Conservation (phyloP, 2,113 vertebrate species). For the Ciconia maguari region DNA sequence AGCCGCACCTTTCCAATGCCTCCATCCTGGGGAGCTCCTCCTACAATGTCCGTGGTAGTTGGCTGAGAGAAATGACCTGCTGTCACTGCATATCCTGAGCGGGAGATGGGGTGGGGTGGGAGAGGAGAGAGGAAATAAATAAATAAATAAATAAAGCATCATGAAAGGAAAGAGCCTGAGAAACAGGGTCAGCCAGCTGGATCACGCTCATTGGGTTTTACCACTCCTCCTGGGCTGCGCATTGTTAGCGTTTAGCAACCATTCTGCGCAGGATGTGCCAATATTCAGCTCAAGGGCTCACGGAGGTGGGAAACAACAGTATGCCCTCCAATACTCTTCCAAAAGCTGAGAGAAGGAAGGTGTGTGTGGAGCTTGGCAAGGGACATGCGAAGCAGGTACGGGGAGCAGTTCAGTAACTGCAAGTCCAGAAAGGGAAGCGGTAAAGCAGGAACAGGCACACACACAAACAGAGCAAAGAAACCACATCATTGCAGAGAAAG, state of each 20-base stretch:
- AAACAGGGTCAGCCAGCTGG: conserved; percentile 1
- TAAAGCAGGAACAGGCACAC: background rate
- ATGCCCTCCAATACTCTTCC: background rate
- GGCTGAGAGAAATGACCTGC: conserved; percentile 93
- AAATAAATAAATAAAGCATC: background rate
- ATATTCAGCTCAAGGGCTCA: background rate
- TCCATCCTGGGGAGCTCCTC: conserved; percentile 94
- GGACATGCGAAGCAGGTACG: rapidly evolving
- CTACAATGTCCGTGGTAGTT: conserved; percentile 84
- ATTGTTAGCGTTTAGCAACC: background rate
- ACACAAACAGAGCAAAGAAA: background rate
- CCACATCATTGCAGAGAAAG: background rate
- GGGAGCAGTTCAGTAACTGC: background rate
- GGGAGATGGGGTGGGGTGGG: background rate
- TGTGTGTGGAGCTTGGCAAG: background rate
- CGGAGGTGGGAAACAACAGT: background rate
- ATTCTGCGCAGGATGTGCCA: background rate
- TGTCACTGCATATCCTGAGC: conserved; percentile 90
- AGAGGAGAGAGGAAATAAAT: background rate
- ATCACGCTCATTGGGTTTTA: background rate
- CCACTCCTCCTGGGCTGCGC: background rate
- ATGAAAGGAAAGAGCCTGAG: background rate
- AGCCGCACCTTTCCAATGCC: conserved; percentile 88
- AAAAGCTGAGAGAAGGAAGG: background rate
- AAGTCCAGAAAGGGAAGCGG: background rate